These are phyloP conservation scores for Apostichopus leukothele DNA, from an alignment of 53 echinoderm and acorn worm genomes.

Conservation along the genomic window DNA sequence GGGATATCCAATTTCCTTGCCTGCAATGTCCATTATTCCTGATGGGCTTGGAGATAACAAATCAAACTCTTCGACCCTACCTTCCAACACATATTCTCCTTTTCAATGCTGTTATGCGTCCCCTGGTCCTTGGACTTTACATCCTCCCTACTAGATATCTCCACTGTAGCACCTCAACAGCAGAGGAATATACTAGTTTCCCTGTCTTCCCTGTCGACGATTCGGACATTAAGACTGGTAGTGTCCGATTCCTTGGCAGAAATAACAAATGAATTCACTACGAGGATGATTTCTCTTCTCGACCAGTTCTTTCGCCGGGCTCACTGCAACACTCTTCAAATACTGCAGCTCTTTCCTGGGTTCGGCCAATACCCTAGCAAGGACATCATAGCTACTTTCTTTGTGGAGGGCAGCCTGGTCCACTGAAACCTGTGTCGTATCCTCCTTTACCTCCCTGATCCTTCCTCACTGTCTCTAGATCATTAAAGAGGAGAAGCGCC, in stretches of 20 bases:
- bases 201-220: neutral
- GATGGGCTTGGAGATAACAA: constrained; percentile 41
- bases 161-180: neutral
- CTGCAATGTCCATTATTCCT: constrained; percentile 20
- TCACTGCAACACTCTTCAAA: neutral
- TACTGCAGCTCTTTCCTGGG: neutral
- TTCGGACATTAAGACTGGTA: neutral
- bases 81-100: too few relatives aligned
- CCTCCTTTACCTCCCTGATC: neutral
- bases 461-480: neutral
- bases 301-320: neutral
- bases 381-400: neutral
- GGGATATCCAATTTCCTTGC: constrained; percentile 33
- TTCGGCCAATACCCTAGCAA: neutral
- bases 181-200: neutral
- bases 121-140: neutral
- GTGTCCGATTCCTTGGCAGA: neutral
- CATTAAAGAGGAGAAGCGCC: constrained; percentile 42
- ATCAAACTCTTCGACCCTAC: neutral
- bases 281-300: neutral
- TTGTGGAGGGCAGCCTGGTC: neutral
- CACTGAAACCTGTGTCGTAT: neutral
- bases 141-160: neutral
- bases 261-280: neutral
- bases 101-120: neutral